Conservation (phyloP, 2,113 vertebrate genomes). For the Limanda limanda region DNA sequence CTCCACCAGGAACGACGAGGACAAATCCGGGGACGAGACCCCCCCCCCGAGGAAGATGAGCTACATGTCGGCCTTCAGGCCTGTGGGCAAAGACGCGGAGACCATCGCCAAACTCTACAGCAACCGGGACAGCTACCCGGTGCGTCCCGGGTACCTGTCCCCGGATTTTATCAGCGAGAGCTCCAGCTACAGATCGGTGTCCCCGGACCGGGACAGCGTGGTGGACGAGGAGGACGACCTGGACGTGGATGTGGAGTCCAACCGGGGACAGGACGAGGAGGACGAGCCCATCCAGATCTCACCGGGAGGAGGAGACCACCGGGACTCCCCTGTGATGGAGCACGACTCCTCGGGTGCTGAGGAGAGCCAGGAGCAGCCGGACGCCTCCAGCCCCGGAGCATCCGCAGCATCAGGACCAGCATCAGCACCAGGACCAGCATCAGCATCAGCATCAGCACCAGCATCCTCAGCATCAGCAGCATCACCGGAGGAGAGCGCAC, state of each 20-base stretch:
- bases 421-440: conserved; percentile 46
- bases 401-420: conserved; percentile 22
- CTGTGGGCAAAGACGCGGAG: conserved; percentile 93
- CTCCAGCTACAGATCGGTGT: conserved; percentile 91
- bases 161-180: conserved; percentile 95
- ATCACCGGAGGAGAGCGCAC: conserved; percentile 61
- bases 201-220: conserved; percentile 90
- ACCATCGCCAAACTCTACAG: conserved; percentile 95
- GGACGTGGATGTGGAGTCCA: conserved; percentile 94
- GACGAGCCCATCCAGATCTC: conserved; percentile 81
- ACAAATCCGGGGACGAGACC: conserved; percentile 86
- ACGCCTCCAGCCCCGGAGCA: conserved; percentile 50
- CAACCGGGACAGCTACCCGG: conserved; percentile 85
- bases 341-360: conserved; percentile 61
- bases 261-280: conserved; percentile 88
- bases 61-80: conserved; percentile 95
- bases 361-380: conserved; percentile 68
- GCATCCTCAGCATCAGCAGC: conserved; percentile 43
- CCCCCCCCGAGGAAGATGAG: conserved; percentile 87
- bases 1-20: conserved; percentile 82
- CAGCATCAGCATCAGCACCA: conserved; percentile 34
- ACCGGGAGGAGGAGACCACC: conserved; percentile 60
- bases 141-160: conserved; percentile 86
- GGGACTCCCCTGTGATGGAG: conserved; percentile 71
- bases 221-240: conserved; percentile 86